Conservation (phyloP, 2,888 invertebrate genomes). For the Conomelus anceps region DNA sequence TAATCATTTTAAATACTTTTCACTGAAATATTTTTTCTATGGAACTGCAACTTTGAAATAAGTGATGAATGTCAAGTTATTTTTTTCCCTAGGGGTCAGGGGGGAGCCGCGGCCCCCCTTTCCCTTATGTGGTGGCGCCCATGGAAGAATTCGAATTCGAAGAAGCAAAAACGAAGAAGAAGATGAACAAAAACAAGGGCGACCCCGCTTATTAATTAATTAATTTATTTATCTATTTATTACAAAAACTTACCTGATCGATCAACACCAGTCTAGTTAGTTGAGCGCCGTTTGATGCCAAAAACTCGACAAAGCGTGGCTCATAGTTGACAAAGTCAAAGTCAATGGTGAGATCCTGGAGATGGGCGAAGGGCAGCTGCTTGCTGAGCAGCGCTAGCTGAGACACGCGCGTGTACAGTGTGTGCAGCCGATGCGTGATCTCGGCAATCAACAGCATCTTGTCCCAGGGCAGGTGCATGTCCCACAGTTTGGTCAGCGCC, state of each 20-base stretch:
- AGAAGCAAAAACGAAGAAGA: not conserved
- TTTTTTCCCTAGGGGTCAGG: too few species aligned
- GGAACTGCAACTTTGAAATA: too few species aligned
- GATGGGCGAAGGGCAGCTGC: conserved; percentile 26
- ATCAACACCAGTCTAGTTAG: conserved; percentile 33
- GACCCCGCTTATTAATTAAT: too few species aligned
- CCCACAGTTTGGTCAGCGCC: conserved; percentile 37
- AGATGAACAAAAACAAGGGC: too few species aligned
- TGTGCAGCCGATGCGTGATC: conserved; percentile 33
- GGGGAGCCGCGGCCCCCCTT: too few species aligned
- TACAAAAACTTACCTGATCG: conserved; percentile 32
- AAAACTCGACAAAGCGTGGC: conserved; percentile 31
- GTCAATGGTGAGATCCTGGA: conserved; percentile 35
- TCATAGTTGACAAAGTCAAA: conserved; percentile 35
- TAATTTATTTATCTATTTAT: too few species aligned
- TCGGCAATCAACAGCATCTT: conserved; percentile 32
- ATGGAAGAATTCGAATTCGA: too few species aligned
- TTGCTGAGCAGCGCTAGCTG: conserved; percentile 29
- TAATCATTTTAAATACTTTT: too few species aligned
- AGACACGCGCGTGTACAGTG: conserved; percentile 30
- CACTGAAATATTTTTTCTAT: too few species aligned
- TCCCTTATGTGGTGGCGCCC: too few species aligned
- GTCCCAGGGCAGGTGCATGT: conserved; percentile 36
- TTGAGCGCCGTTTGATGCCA: conserved; percentile 30
- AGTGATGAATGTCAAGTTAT: too few species aligned